Base-by-base conservation (phyloP, 2,113 vertebrate genomes). In the Peromyscus maniculatus region DNA sequence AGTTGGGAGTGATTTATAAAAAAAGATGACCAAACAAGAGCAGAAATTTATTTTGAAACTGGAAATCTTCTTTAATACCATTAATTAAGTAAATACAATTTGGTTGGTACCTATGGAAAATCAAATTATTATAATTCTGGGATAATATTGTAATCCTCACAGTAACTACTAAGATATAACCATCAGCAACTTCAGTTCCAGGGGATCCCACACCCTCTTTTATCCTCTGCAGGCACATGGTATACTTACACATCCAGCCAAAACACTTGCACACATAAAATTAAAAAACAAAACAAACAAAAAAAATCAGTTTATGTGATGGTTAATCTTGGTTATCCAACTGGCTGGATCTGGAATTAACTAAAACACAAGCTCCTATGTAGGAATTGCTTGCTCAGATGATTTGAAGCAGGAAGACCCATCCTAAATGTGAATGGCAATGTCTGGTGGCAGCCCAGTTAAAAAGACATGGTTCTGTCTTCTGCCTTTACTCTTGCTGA, bases 21-120 rank as follows among this genome's bases (percentile, higher is more conserved):
- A 96, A 94, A 92, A 78, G 43, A 83, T 72, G 55, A 92, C 79
- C 15, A 83, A 97, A 26, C 46, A 95, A 39, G 74, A 90, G 8
- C 78, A 87, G 31, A 95, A 93, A 89, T 93, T 89, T 94, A 87
- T 46, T 95, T 96, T 78, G 46, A 75, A 95, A 75, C 74, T 80
- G 49, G 43, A 33, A 8, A 3, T 71, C 80, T 92, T 90, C 66
- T 39, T 33, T 64, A 83, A 92, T 87, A 78, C 0, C 5, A 82
- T 93, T 66, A 21, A 11, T 46, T 96, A 88, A 87, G 28, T 80
- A 33, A 39, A 82, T 22, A 71, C 12, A 95, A 52, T 28, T 89
- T 62, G n/a, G 64, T 4, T 89, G 75, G 9, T 62, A 62, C 69
- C 15, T 79, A 89, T 49, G 69, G 39, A 36, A 59, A 89, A 72